Base-by-base conservation (phyloP, 1,140 invertebrate genomes). In the Brachionus rubens region DNA sequence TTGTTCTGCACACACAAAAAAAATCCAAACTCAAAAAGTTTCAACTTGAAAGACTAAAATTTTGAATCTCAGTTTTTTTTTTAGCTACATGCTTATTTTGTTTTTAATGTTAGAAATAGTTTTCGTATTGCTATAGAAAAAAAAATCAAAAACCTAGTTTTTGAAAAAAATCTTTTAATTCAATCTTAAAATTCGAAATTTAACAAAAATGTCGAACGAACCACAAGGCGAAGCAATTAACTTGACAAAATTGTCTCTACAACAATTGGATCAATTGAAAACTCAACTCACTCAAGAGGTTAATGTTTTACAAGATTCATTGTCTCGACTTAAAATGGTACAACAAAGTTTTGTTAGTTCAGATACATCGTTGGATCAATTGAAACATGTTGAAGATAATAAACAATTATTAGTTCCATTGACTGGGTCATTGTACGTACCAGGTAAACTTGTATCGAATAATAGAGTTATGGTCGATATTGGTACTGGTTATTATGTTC, bases 401-500 rank as follows among this genome's bases (percentile, higher is more conserved):
- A 75, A 75, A 46, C 26, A 6, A n/a, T 28, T 75, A 41, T 67
- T 77, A 16, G 67, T 77, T n/a, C 76, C 76, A 14, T 33, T 77
- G 19, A 75, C 76, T 21, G 19, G 43, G 12, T 72, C 76, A 88
- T 94, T 97, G 91, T 96, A 96, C 86, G 93, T 96, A 21, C 90
- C 92, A 77, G 94, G 94, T 9, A 89, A 88, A 80, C 86, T 96
- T 54, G 87, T 88, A 77, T 90, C 95, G 82, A 88, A 90, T 14
- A 88, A 91, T 72, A 91, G 90, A 83, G 92, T 96, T 24, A 85
- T 96, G 10, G 90, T 96, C 76, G 93, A 96, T 83, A 90, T 97
- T 82, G 94, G 94, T 52, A 96, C 94, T 76, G 92, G 93, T 78
- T 97, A 96, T 83, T 96, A 91, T 86, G 90, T 91, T n/a, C 90